Evolutionary conservation across 1,140 invertebrate species (phyloP).

Genomic region (Neodiprion fabricii): DNA sequence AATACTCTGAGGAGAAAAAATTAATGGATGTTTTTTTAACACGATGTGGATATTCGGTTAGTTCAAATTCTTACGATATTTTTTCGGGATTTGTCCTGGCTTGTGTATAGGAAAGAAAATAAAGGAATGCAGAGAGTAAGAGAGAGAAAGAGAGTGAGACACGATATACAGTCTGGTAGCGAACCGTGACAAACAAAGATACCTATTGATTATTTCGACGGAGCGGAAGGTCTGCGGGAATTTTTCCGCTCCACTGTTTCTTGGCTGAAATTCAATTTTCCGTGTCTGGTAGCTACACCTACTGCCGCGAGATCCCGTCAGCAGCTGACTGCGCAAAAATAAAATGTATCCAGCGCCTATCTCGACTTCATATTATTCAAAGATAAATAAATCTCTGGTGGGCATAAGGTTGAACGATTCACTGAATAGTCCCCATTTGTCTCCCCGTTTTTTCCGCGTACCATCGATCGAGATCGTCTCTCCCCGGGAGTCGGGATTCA

Average conservation of each 20-base stretch:
- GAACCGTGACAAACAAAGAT: too few relatives aligned
- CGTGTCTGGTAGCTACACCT: background rate
- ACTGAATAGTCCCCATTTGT: background rate
- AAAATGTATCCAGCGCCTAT: background rate
- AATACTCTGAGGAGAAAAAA: constrained; percentile 48
- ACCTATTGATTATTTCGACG: too few relatives aligned
- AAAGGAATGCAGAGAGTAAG: too few relatives aligned
- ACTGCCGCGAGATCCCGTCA: background rate
- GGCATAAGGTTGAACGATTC: too few relatives aligned
- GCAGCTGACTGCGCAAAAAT: background rate
- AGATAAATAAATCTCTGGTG: background rate
- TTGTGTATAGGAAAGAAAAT: too few relatives aligned
- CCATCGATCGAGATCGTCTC: background rate
- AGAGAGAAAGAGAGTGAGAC: too few relatives aligned
- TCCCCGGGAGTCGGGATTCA: background rate
- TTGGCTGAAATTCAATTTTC: background rate
- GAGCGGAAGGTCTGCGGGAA: background rate
- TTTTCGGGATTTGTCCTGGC: too few relatives aligned
- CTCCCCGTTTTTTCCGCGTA: background rate
- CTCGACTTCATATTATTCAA: background rate
- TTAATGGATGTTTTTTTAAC: background rate
- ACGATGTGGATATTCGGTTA: background rate
- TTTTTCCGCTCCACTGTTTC: background rate
- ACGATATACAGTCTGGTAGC: too few relatives aligned
- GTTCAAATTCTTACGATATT: background rate